Base-by-base conservation (phyloP, 2,888 invertebrate genomes). In the Aspidapion aeneum region DNA sequence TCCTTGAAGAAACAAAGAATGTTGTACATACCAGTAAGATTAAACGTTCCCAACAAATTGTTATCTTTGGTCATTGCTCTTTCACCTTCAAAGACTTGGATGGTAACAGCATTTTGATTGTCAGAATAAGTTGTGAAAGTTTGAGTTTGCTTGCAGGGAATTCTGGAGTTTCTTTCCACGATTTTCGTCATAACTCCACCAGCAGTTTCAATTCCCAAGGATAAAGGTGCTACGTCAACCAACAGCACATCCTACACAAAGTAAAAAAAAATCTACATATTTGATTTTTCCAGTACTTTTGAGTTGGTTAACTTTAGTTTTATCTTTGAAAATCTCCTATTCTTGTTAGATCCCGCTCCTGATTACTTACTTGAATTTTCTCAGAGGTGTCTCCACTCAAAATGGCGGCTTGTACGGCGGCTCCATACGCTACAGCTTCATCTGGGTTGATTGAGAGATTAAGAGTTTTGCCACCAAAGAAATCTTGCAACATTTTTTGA, bases 361-460 rank as follows among this genome's bases (percentile, higher is more conserved):
- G n/a, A n/a, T n/a, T n/a, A n/a, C n/a, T n/a, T n/a, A n/a, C n/a
- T 78, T 92, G 90, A 63, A 95, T 90, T 73, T 86, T 87, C 0
- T 86, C 82, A 70, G 87, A 86, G 52, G 82, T 81, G 66, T 82
- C 72, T 21, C 94, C 95, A 18, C 88, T 87, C 18, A 97, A 82
- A 69, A 96, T 95, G 54, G 96, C 96, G 1, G 95, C 96, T 79
- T 96, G 96, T 0, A 96, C 94, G 18, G 96, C 95, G 1, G 96
- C 95, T 2, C 95, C 95, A 75, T 95, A 96, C 0, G 96, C 96
- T 1, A 96, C 92, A 5, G 96, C 92, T 79, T 94, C 94, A 74
- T 94, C 94, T 0, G 94, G 96, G 79, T 96, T 96, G 72, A 96
- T 96, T 9, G 93, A 92, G 59, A 95, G 86, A 80, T 96, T 96